phyloP scores from a whole-genome alignment of 1,140 invertebrate species.

The Sitobion miscanthi region DNA sequence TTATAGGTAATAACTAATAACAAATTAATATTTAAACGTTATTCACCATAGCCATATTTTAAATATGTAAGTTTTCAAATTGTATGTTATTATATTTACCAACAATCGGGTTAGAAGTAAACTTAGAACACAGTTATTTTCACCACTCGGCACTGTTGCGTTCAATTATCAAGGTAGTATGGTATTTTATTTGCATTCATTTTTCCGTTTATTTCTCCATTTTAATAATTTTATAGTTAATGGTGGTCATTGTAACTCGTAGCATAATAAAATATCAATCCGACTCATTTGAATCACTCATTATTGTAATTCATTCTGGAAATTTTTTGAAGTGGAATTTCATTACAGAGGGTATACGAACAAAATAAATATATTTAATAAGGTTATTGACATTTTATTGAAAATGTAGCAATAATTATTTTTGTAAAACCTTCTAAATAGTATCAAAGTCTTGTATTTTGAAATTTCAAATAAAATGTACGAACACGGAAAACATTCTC shows the following conservation, averaged over 20 bases:
- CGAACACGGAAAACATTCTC: neutral
- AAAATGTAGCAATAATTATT: neutral
- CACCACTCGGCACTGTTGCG: neutral
- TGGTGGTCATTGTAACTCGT: neutral
- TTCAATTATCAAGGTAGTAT: neutral
- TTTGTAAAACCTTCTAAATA: neutral
- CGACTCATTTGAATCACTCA: neutral
- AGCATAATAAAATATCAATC: neutral
- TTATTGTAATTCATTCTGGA: neutral
- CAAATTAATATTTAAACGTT: neutral
- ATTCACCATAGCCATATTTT: neutral
- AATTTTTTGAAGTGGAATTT: neutral
- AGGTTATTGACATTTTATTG: no score
- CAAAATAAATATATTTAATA: no score
- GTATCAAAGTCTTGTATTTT: neutral
- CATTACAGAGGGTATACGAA: no score
- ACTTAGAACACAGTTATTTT: neutral
- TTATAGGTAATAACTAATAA: neutral
- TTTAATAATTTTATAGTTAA: neutral
- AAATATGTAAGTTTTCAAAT: neutral
- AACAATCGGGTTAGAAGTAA: neutral
- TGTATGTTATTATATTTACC: neutral
- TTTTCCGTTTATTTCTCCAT: neutral
- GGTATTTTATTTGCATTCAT: neutral
- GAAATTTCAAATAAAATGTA: neutral